Percentiles rank a stretch among this genome's conserved stretches.
These are phyloP conservation scores for Pseudomyrmex concolor DNA, from an alignment of 1,140 invertebrate species.

Conservation along the genomic window DNA sequence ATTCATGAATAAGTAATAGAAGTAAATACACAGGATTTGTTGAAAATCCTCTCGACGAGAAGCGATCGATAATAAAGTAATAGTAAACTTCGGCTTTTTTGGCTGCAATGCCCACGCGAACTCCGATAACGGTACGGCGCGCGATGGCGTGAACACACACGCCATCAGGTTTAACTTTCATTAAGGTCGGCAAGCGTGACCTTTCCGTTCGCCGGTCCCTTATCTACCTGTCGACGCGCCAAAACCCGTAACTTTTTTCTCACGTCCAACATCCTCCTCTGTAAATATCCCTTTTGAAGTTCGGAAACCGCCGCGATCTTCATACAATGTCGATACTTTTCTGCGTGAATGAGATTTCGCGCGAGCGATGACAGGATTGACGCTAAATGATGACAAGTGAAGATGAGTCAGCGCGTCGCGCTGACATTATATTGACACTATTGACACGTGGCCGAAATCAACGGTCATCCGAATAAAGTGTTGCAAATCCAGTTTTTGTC, in stretches of 20 bases:
- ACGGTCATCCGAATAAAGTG: too few relatives aligned
- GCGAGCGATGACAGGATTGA: too few relatives aligned
- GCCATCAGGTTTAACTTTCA: slow-evolving; percentile 67
- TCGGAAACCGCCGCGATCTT: slow-evolving; percentile 4
- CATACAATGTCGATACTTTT: background rate
- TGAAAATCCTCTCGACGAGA: background rate
- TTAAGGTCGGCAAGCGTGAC: slow-evolving; percentile 70
- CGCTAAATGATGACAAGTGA: too few relatives aligned
- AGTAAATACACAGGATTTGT: background rate
- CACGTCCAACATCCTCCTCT: slow-evolving; percentile 60
- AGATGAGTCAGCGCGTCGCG: too few relatives aligned
- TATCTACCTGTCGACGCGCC: slow-evolving; percentile 60
- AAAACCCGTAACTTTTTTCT: slow-evolving; percentile 63
- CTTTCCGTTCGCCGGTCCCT: slow-evolving; percentile 62
- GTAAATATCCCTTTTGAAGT: slow-evolving; percentile 25
- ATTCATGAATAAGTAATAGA: background rate
- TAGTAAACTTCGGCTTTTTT: slow-evolving; percentile 49
- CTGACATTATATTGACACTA: too few relatives aligned
- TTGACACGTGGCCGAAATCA: too few relatives aligned
- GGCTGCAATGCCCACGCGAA: slow-evolving; percentile 52
- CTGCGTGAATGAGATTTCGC: background rate
- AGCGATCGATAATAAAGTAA: slow-evolving; percentile 29
- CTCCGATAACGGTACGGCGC: slow-evolving; percentile 70
- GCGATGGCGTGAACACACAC: slow-evolving; percentile 35
- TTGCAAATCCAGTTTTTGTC: too few relatives aligned